A percentile compares a stretch with the other conserved stretches of the same genome.
Evolutionary conservation across 1,140 invertebrate genomes (phyloP).

Genomic region (Elysia chlorotica): DNA sequence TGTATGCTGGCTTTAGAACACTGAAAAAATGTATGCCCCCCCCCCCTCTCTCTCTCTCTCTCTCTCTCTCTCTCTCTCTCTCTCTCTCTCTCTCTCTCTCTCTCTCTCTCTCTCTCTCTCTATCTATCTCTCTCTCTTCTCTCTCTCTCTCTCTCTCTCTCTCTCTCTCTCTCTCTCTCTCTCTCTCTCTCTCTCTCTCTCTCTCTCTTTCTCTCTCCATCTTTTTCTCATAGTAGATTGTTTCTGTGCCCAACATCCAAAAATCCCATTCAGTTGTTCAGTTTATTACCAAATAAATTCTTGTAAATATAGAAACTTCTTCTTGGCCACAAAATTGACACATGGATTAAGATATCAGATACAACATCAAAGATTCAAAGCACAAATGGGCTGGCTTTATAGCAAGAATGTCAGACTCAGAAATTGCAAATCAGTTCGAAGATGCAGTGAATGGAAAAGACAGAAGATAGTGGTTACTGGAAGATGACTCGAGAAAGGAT

Average conservation of each 20-base stretch:
- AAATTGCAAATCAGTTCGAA: too few relatives aligned
- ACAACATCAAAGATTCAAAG: too few relatives aligned
- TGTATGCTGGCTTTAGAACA: neutral
- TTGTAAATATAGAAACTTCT: too few relatives aligned
- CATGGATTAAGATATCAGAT: too few relatives aligned
- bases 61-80: constrained; percentile 14
- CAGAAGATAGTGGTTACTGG: too few relatives aligned
- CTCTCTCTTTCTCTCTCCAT: constrained; percentile 3
- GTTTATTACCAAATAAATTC: too few relatives aligned
- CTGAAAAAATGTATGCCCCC: neutral
- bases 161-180: constrained; percentile 19
- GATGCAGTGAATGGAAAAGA: too few relatives aligned
- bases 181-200: neutral
- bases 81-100: constrained; percentile 11
- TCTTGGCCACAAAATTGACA: too few relatives aligned
- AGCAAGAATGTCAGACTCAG: too few relatives aligned
- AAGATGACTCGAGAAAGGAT: too few relatives aligned
- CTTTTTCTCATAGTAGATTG: neutral
- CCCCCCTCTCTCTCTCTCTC: too few relatives aligned
- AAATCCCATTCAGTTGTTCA: neutral
- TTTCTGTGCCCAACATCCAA: neutral
- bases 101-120: neutral
- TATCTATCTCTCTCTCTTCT: constrained; percentile 2
- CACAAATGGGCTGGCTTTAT: too few relatives aligned
- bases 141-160: constrained; percentile 2